Percentiles rank a stretch among this genome's conserved stretches.
These are phyloP conservation scores for Brachionus asplanchnoidis DNA, from an alignment of 1,140 invertebrate genomes.

Conservation along the genomic window DNA sequence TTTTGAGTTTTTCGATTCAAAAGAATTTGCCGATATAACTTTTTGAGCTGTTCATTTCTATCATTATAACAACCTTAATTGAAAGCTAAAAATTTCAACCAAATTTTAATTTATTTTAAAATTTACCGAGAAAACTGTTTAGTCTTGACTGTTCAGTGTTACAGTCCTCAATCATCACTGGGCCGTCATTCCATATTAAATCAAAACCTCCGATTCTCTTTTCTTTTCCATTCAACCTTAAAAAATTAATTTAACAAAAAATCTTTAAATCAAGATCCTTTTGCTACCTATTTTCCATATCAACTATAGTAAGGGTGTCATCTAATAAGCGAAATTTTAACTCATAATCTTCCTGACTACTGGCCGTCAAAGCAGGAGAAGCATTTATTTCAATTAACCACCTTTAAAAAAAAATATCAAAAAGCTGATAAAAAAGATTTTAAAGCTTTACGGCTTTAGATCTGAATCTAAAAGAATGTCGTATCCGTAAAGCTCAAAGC, in stretches of 20 bases:
- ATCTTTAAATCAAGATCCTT: background rate
- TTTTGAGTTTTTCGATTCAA: conserved; percentile 13
- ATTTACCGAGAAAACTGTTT: conserved; percentile 43
- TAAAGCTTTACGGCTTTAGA: conserved; percentile 54
- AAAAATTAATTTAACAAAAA: background rate
- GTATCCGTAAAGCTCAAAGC: conserved; percentile 62
- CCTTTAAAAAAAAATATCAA: conserved; percentile 44
- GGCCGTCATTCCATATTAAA: conserved; percentile 63
- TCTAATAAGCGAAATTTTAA: conserved; percentile 58
- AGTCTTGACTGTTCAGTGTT: background rate
- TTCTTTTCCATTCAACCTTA: conserved; percentile 59
- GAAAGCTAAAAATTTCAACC: background rate
- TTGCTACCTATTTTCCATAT: conserved; percentile 58
- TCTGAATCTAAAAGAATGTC: conserved; percentile 57
- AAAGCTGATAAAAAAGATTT: background rate
- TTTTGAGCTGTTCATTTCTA: conserved; percentile 43
- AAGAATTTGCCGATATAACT: conserved; percentile 41
- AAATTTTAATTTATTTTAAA: conserved; percentile 45
- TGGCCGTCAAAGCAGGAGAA: conserved; percentile 59
- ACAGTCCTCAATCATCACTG: conserved; percentile 53
- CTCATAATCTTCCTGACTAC: conserved; percentile 59
- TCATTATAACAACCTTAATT: conserved; percentile 44
- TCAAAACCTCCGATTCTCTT: conserved; percentile 63
- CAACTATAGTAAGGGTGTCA: conserved; percentile 59
- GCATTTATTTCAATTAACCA: conserved; percentile 60